A percentile compares a stretch with the other conserved stretches of the same genome.
Conservation (phyloP, 2,113 vertebrate genomes). For the Platycercus adscitus region DNA sequence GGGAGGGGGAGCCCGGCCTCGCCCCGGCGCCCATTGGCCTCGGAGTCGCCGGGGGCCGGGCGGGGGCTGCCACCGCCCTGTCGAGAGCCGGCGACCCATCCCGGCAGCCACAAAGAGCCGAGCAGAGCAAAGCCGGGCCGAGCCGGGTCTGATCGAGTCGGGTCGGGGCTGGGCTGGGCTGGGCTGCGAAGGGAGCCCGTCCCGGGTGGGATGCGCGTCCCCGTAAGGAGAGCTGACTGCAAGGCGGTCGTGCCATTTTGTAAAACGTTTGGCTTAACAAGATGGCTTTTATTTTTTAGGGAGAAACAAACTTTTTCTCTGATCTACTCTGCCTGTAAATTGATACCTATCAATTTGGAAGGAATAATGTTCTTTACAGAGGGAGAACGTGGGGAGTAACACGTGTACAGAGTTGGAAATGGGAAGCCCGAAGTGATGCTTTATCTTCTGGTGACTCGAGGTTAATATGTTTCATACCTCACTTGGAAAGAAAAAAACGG, state of each 20-base stretch:
- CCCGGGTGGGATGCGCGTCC: neutral
- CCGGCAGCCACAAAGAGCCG: neutral
- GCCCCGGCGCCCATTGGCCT: conserved; percentile 60
- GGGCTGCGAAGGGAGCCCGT: neutral
- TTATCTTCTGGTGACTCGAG: neutral
- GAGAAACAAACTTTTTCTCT: neutral
- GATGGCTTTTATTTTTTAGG: conserved; percentile 29
- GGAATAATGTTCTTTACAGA: neutral
- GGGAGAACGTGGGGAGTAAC: neutral
- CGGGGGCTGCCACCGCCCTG: neutral
- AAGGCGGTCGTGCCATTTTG: conserved; percentile 37
- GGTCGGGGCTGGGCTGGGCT: too few relatives aligned
- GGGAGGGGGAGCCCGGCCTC: neutral
- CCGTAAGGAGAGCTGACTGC: neutral
- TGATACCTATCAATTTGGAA: neutral
- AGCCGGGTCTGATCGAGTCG: too few relatives aligned
- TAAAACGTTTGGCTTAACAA: conserved; percentile 14
- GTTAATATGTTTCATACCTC: neutral
- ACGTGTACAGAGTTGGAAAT: neutral
- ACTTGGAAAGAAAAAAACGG: neutral
- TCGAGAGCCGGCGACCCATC: neutral
- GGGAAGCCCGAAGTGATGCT: neutral
- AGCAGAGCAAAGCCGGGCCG: neutral
- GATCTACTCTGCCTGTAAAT: neutral
- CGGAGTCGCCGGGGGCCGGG: neutral